Evolutionary conservation across 1,140 invertebrate genomes (phyloP), one percentile per base, ranked within the genome.

Genomic region (Latrodectus geometricus): DNA sequence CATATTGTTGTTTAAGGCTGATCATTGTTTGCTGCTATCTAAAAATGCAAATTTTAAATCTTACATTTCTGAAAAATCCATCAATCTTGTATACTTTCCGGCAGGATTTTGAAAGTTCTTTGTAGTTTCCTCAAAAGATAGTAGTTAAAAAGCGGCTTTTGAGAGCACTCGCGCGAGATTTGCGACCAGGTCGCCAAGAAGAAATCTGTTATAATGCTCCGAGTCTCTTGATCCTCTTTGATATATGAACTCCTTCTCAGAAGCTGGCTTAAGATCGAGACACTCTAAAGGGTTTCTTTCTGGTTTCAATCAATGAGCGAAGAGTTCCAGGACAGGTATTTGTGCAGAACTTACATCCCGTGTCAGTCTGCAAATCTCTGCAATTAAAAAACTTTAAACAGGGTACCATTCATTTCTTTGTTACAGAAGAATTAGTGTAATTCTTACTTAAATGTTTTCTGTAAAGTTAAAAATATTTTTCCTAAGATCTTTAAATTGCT

Each of bases 201-300:
- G 66, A 70, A 72, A 72, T 81, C 68, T 72, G 48, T 56, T 72
- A 81, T 81, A 81, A 81, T 81, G 79, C 48, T 72, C 52, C n/a
- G 50, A 72, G 21, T 49, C n/a, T 9, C 35, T 20, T 81, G 79
- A 81, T 81, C 79, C 79, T 14, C 79, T 81, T 81, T 81, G 79
- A 81, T 81, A 72, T 81, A 81, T 81, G 79, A 72, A 72, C 68
- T 81, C 79, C 35, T 72, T 21, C n/a, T 56, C 48, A 56, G 9
- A 48, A 20, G 48, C 50, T 54, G 79, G 72, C 79, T 81, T 81
- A 54, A 23, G 17, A 11, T 5, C 11, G n/a, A 21, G 20, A n/a
- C 68, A 4, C 17, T 61, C 17, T 61, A 4, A 20, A 7, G 11
- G 68, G 68, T 69, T 20, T n/a, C 21, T n/a, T 21, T 69, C 68